Conservation (phyloP, 2,888 invertebrate genomes). For the Cryptops parisi region DNA sequence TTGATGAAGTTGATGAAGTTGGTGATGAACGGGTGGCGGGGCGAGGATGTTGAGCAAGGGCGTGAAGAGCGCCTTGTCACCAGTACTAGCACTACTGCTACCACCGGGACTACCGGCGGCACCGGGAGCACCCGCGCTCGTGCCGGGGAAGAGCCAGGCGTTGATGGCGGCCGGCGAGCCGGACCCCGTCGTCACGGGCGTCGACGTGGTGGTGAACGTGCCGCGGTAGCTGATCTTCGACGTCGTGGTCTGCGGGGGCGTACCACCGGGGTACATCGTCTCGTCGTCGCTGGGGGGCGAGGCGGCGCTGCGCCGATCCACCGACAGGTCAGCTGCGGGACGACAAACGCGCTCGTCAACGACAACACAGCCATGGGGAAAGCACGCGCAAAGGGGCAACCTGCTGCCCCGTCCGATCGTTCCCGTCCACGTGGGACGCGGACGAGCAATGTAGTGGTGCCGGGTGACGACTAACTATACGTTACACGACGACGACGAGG, state of each 20-base stretch:
- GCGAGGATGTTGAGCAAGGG: constrained; percentile 16
- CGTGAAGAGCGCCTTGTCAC: constrained; percentile 13
- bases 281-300: constrained; percentile 17
- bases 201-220: constrained; percentile 51
- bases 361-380: too few species aligned
- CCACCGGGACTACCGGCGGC: too few species aligned
- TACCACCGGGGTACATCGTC: constrained; percentile 18
- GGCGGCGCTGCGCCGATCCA: constrained; percentile 14
- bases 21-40: constrained; percentile 41
- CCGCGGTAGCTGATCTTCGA: constrained; percentile 44
- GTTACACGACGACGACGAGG: too few species aligned
- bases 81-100: not conserved
- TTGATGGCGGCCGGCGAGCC: not conserved
- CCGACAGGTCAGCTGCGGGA: constrained; percentile 18
- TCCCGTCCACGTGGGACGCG: too few species aligned
- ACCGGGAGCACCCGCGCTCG: too few species aligned
- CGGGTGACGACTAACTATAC: too few species aligned
- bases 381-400: too few species aligned
- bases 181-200: constrained; percentile 24
- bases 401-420: too few species aligned
- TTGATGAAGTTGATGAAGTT: constrained; percentile 41
- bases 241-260: constrained; percentile 22
- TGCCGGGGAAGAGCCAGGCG: constrained; percentile 13
- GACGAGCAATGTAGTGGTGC: too few species aligned
- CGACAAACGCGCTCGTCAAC: too few species aligned